Percentiles rank a stretch among this genome's conserved stretches.
Evolutionary conservation across 1,140 invertebrate species (phyloP).

Genomic region (Ctenoplectra terminalis): DNA sequence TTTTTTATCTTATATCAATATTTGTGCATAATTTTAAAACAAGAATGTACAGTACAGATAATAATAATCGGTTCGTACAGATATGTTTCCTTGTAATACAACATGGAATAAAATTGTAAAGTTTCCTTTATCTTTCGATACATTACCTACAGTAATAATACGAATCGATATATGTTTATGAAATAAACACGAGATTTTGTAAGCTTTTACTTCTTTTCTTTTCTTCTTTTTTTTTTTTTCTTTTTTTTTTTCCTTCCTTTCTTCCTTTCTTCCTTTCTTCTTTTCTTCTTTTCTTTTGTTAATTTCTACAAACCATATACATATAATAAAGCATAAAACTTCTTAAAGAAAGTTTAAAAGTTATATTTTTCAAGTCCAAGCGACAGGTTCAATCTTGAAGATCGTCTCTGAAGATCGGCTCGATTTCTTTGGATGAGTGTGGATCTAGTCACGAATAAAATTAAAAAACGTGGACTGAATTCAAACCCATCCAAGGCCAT

Average conservation of each 20-base stretch:
- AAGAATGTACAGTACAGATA: neutral
- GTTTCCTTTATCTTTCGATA: neutral
- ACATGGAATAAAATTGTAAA: no score
- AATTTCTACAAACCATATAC: neutral
- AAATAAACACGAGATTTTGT: neutral
- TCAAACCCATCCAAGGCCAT: conserved; percentile 80
- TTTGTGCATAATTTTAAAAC: neutral
- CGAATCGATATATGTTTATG: neutral
- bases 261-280: neutral
- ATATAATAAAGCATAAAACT: neutral
- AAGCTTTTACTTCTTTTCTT: neutral
- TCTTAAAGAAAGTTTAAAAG: neutral
- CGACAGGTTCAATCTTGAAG: neutral
- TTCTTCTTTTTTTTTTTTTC: neutral
- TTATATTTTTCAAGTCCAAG: neutral
- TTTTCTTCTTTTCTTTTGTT: neutral
- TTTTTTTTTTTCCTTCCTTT: neutral
- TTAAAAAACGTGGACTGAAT: conserved; percentile 79
- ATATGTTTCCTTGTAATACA: neutral
- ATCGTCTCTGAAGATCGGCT: conserved; percentile 57
- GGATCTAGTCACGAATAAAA: conserved; percentile 80
- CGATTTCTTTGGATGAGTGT: conserved; percentile 80
- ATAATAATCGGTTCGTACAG: no score
- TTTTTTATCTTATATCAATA: no score
- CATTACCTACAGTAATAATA: neutral